Conservation (phyloP, 2,113 vertebrate genomes). For the Pithys albifrons region DNA sequence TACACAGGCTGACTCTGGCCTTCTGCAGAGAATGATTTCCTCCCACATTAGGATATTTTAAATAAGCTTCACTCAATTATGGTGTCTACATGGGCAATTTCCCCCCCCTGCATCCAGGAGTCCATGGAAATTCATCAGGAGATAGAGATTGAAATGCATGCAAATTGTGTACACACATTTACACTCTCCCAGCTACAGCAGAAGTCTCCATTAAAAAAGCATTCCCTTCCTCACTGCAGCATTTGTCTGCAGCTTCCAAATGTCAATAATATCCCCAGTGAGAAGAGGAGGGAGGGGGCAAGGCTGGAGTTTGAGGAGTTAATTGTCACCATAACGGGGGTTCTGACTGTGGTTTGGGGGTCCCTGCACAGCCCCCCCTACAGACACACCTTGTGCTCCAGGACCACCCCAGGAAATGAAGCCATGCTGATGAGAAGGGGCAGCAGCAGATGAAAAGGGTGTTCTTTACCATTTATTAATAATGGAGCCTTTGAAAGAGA, state of each 20-base stretch:
- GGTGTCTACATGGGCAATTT: background rate
- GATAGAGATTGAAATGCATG: constrained; percentile 12
- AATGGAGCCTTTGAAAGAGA: constrained; percentile 1
- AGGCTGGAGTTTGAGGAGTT: constrained; percentile 59
- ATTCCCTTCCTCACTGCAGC: constrained; percentile 24
- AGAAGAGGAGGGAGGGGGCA: constrained; percentile 59
- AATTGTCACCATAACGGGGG: constrained; percentile 48
- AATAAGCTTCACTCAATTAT: background rate
- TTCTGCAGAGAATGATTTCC: background rate
- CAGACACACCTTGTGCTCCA: background rate
- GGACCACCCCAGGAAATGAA: background rate
- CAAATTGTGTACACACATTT: constrained; percentile 37
- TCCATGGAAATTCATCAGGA: constrained; percentile 22
- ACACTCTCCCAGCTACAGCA: background rate
- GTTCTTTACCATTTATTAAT: constrained; percentile 28
- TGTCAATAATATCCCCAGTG: constrained; percentile 70
- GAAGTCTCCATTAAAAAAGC: constrained; percentile 64
- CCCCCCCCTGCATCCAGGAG: background rate
- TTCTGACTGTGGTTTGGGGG: background rate
- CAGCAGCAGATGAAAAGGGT: background rate
- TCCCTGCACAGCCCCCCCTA: background rate
- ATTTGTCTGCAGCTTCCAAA: constrained; percentile 68
- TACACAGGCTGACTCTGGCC: background rate
- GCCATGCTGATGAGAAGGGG: background rate
- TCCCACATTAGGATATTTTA: background rate